Evolutionary conservation across 2,888 invertebrate genomes (phyloP).

Genomic region (Cryptus armator): DNA sequence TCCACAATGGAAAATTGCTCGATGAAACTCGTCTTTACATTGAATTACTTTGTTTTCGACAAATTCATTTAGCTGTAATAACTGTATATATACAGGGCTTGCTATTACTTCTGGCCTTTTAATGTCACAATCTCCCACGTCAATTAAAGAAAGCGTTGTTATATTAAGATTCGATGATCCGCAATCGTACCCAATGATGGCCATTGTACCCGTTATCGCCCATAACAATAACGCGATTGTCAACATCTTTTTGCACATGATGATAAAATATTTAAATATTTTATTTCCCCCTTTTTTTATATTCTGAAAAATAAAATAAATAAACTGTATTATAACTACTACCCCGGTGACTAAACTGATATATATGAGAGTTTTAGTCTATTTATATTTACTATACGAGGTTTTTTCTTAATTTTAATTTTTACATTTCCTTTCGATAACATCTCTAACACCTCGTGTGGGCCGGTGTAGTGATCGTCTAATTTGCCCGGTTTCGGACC

Average conservation of each 20-base stretch:
- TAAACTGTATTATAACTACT: neutral
- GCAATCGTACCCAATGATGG: constrained; percentile 38
- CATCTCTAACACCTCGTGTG: constrained; percentile 60
- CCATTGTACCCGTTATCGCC: neutral
- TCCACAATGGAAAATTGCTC: no score
- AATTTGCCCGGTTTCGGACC: constrained; percentile 63
- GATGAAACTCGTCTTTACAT: no score
- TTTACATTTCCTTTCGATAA: constrained; percentile 49
- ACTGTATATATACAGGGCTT: no score
- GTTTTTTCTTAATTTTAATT: constrained; percentile 47
- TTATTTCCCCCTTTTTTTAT: neutral
- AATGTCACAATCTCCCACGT: no score
- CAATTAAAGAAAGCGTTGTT: no score
- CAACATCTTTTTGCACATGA: neutral
- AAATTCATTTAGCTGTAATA: no score
- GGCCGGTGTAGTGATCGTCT: constrained; percentile 61
- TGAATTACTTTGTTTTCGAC: no score
- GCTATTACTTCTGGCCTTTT: no score
- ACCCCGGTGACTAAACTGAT: neutral
- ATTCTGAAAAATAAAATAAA: constrained; percentile 1
- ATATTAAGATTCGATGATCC: neutral
- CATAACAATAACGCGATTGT: constrained; percentile 4
- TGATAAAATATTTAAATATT: neutral
- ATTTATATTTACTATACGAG: constrained; percentile 33
- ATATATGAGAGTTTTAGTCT: constrained; percentile 23